Conservation (phyloP, 2,797 vertebrate genomes). For the Taeniopygia guttata region DNA sequence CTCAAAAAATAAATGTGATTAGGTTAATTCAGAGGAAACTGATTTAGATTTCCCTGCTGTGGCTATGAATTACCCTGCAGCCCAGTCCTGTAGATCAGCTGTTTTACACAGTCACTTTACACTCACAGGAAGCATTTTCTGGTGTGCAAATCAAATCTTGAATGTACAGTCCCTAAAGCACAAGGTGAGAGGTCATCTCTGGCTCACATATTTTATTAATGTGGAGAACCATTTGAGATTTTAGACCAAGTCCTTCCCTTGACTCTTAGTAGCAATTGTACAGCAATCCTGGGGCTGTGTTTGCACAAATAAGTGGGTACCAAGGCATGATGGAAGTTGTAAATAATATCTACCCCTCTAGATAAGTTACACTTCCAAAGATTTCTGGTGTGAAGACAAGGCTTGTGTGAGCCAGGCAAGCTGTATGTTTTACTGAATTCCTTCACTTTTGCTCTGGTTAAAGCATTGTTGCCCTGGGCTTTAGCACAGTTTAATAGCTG, state of each 20-base stretch:
- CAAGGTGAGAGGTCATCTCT: neutral
- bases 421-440: neutral
- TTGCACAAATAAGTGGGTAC: neutral
- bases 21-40: conserved; percentile 1
- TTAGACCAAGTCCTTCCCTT: neutral
- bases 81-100: neutral
- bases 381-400: neutral
- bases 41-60: conserved; percentile 7
- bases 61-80: neutral
- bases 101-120: neutral
- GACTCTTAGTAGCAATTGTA: neutral
- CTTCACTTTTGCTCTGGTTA: neutral
- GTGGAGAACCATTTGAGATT: neutral
- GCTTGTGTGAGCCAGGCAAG: neutral
- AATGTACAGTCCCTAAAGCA: neutral
- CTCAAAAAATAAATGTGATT: neutral
- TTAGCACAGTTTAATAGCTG: neutral
- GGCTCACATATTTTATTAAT: neutral
- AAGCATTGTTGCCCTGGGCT: neutral
- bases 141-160: neutral
- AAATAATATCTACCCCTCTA: neutral
- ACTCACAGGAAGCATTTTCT: neutral
- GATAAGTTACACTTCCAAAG: neutral
- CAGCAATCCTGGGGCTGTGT: neutral
- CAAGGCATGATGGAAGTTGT: neutral